These are phyloP conservation scores for Oceanodroma leucorhoa DNA, from an alignment of 2,797 vertebrate genomes.

Conservation along the genomic window DNA sequence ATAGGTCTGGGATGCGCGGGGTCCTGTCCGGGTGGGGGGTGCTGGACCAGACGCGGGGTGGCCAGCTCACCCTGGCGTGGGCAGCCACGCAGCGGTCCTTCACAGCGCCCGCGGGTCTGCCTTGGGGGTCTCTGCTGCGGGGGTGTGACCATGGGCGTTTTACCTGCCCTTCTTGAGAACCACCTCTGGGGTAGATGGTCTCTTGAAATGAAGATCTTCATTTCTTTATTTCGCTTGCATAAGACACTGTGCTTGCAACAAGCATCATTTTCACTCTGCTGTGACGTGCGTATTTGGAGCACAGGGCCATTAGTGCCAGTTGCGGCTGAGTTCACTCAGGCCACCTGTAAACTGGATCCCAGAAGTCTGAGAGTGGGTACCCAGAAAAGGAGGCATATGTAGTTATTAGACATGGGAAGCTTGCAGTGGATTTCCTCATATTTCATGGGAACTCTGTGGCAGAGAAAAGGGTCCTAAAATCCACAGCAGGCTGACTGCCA, in stretches of 20 bases:
- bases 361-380: background rate
- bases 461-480: background rate
- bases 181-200: background rate
- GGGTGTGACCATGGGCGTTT: rapidly evolving
- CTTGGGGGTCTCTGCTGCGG: background rate
- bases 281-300: background rate
- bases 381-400: background rate
- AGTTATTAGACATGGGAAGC: background rate
- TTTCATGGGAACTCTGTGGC: background rate
- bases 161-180: background rate
- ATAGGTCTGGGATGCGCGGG: rapidly evolving
- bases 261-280: rapidly evolving
- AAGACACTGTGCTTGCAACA: background rate
- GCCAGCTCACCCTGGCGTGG: background rate
- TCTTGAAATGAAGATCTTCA: background rate
- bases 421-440: background rate
- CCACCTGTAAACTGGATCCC: background rate
- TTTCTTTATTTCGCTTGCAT: background rate
- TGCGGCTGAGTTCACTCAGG: background rate
- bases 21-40: background rate
- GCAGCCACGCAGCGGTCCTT: background rate
- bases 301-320: rapidly evolving
- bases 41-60: background rate
- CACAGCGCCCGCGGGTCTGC: background rate
- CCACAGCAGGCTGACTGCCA: background rate